Percentiles rank a stretch among this genome's conserved stretches.
phyloP scores from a whole-genome alignment of 2,888 invertebrate species.

The Oscheius sp. region DNA sequence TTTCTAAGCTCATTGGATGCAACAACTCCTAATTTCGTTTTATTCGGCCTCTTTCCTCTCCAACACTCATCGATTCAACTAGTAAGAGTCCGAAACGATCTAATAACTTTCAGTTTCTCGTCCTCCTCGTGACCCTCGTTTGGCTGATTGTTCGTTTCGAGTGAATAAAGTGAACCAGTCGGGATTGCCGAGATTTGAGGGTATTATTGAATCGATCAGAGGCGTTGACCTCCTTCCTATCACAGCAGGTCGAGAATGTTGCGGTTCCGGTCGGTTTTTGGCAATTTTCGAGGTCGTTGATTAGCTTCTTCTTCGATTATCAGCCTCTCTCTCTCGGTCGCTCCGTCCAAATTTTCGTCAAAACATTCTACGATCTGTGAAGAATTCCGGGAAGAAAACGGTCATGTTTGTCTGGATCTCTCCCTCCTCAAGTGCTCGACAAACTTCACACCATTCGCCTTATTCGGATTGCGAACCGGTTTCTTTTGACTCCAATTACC shows the following conservation, averaged over 20 bases:
- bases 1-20: not conserved
- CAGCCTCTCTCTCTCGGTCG: no score
- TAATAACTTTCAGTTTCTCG: not conserved
- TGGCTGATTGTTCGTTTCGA: not conserved
- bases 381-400: not conserved
- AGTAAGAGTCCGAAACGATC: not conserved
- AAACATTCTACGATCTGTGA: no score
- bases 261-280: not conserved
- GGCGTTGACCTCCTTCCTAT: not conserved
- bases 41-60: constrained; percentile 8
- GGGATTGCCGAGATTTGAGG: not conserved
- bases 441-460: not conserved
- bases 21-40: not conserved
- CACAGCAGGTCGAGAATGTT: not conserved
- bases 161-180: not conserved
- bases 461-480: no score
- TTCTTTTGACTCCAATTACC: no score
- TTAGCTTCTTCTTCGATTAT: no score
- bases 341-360: no score
- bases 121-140: not conserved
- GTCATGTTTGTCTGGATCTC: not conserved
- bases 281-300: not conserved
- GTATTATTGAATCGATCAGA: not conserved
- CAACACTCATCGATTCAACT: not conserved
- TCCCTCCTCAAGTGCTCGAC: not conserved